Evolutionary conservation across 1,140 invertebrate species (phyloP), one percentile per base, ranked within the genome.

Genomic region (Caenorhabditis latens): DNA sequence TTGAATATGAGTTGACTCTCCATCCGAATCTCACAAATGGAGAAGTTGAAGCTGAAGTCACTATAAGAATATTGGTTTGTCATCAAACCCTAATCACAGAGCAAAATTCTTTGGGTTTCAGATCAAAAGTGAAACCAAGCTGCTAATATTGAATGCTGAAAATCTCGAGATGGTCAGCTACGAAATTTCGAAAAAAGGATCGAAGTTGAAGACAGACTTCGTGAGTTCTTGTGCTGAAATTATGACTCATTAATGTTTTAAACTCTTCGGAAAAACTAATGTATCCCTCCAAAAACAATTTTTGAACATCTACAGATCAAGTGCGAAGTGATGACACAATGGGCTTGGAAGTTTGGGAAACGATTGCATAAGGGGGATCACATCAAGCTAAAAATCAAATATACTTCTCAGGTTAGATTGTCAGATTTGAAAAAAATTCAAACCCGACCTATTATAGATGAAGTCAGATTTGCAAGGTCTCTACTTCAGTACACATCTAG

Each of bases 21-120:
- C 96, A 98, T 94, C 97, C 97, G 67, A 98, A 98, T 93, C 94
- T 98, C 32, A 97, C 96, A 32, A 96, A 96, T 50, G 94, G 96
- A 67, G 95, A 96, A 93, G 95, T 97, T 61, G 95, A 95, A 94
- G 94, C 94, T 24, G 91, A 90, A 71, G 93, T 94, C 8, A 91
- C 91, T 48, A 94, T 95, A 87, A 88, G 91, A 53, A 91, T 94
- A 32, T 88, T 92, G 53, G 95, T 97, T 65, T 11, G 84, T 46
- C 11, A 65, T 21, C 7, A 7, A n/a, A 85, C 32, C 2, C 0
- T 50, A 67, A 13, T 13, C 9, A 67, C 63, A 86, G 48, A 67
- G 16, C 24, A 46, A 88, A 19, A 32, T 2, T 58, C 83, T 3
- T 8, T 21, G 4, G 42, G 65, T 87, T 82, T 89, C 19, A 83